A percentile compares a stretch with the other conserved stretches of the same genome.
These are phyloP conservation scores for Ia io DNA, from an alignment of 2,113 vertebrate species.

Conservation along the genomic window DNA sequence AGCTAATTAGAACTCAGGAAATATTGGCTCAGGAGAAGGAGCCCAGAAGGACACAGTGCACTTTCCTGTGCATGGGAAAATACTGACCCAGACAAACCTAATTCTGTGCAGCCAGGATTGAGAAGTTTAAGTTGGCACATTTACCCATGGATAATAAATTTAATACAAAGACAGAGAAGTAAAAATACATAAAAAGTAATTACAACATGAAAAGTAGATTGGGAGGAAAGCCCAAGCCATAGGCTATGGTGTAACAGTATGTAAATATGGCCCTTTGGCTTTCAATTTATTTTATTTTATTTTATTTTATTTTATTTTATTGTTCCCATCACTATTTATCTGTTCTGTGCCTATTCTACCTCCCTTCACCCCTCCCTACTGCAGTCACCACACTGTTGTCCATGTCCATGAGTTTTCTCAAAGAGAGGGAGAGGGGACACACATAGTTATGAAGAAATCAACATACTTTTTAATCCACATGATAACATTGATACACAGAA, in stretches of 20 bases:
- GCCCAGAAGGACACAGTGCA: not conserved
- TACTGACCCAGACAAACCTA: not conserved
- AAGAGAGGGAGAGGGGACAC: rapidly evolving
- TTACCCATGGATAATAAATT: slow-evolving; percentile 44
- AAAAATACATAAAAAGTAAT: slow-evolving; percentile 41
- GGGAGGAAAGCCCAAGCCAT: not conserved
- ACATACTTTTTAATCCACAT: not conserved
- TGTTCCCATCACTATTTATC: not conserved
- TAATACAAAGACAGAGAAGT: slow-evolving; percentile 14
- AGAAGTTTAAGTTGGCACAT: slow-evolving; percentile 39
- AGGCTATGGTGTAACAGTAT: not conserved
- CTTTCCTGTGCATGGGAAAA: slow-evolving; percentile 38
- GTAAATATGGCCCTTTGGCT: not conserved
- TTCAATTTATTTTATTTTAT: not conserved
- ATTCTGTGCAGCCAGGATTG: not conserved
- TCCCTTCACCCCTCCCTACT: not conserved
- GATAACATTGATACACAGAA: not conserved
- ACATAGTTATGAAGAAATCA: not conserved
- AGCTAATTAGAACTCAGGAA: slow-evolving; percentile 12
- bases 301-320: not conserved
- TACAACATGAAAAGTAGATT: slow-evolving; percentile 28
- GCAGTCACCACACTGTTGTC: not conserved
- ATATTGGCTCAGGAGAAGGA: not conserved
- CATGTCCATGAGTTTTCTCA: not conserved
- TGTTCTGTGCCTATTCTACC: not conserved